Base-by-base conservation (phyloP, 2,888 invertebrate species). In the Beris chalybata region DNA sequence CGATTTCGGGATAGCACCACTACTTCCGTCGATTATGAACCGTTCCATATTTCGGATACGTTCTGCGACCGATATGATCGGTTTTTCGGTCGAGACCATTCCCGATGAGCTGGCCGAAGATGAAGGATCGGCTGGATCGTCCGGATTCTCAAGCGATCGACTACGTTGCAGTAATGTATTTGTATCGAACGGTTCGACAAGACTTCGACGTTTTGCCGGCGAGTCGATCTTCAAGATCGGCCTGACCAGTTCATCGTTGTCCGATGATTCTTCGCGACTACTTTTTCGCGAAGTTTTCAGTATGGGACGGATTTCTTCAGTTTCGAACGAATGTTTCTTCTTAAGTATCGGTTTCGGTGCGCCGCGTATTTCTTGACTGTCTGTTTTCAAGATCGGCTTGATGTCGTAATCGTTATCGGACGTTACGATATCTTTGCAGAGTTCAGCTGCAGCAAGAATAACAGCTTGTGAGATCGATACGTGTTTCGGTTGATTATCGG, bases 371-470 rank as follows among this genome's bases (percentile, higher is more conserved):
- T 83, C 83, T 11, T 86, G 85, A 70, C 89, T 89, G 76, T 92
- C 92, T 81, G 92, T 90, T 81, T 93, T 93, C 11, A 93, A 81
- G 73, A 93, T 93, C 3, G 93, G 92, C 73, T 88, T 85, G 0
- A 91, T 87, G 64, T 87, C 86, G 58, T 85, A 78, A 44, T 79
- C 77, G 64, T 66, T 71, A 12, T 83, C 84, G 6, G 79, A 78
- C 54, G 76, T 72, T 31, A 78, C 72, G 66, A 82, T 78, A 72
- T 86, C 85, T 59, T 80, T 81, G 72, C 82, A 84, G 29, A 87
- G 82, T 70, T 81, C 81, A 6, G 81, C 81, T 47, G 80, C 80
- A 7, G 80, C 81, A 70, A 81, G 71, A 64, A 78, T 78, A 50
- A 81, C 81, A 59, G 81, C 81, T 70, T 81, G 79, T 4, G 81